These are phyloP conservation scores for Baronia brevicornis DNA, from an alignment of 2,888 invertebrate genomes.

Conservation along the genomic window DNA sequence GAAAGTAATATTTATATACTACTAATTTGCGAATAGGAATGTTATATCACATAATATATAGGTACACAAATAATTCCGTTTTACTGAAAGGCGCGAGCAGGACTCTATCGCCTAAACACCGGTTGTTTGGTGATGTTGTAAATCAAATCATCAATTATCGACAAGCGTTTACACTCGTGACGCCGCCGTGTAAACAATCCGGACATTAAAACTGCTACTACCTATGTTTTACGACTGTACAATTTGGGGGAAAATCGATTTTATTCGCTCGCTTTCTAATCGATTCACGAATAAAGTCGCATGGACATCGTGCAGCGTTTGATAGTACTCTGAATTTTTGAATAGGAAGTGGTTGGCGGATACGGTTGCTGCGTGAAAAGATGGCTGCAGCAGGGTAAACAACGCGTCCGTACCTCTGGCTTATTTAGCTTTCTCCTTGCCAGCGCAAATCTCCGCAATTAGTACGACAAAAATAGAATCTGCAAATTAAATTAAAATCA, in stretches of 20 bases:
- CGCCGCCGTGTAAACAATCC: constrained; percentile 73
- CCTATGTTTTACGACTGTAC: constrained; percentile 68
- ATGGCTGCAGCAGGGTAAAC: constrained; percentile 37
- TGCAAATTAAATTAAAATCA: not conserved
- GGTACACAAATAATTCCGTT: constrained; percentile 20
- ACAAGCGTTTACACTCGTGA: constrained; percentile 72
- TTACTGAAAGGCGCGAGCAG: constrained; percentile 57
- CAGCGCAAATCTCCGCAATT: not conserved
- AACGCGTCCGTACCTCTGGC: constrained; percentile 25
- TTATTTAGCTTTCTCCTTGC: not conserved
- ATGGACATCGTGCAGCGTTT: constrained; percentile 33
- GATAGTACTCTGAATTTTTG: constrained; percentile 44
- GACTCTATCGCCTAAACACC: constrained; percentile 65
- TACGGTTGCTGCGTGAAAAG: constrained; percentile 44
- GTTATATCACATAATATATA: constrained; percentile 3
- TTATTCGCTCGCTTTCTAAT: constrained; percentile 70
- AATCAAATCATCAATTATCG: constrained; percentile 76
- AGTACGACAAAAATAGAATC: not conserved
- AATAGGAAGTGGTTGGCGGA: constrained; percentile 65
- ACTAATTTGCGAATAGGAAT: too few species aligned
- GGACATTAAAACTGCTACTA: constrained; percentile 66
- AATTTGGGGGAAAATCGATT: constrained; percentile 75
- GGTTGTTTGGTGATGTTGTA: constrained; percentile 73
- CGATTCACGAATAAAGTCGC: constrained; percentile 60
- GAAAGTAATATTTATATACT: too few species aligned